These are phyloP conservation scores for Anthophora plumipes DNA, from an alignment of 2,888 invertebrate species.

Conservation along the genomic window DNA sequence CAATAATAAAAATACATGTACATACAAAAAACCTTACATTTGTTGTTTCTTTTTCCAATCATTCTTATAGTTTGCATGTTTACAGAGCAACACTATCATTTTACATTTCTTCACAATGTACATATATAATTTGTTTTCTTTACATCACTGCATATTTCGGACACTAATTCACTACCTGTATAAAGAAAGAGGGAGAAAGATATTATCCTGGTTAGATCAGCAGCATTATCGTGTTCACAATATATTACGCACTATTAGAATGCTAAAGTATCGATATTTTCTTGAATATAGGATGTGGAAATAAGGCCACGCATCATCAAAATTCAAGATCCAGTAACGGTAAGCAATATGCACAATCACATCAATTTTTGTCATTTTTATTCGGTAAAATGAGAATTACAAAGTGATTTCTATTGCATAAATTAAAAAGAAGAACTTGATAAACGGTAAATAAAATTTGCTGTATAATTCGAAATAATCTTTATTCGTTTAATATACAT, in stretches of 20 bases:
- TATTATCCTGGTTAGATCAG: conserved; percentile 49
- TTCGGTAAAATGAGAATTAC: background rate
- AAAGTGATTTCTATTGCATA: background rate
- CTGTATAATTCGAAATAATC: background rate
- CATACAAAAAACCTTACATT: background rate
- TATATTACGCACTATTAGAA: conserved; percentile 40
- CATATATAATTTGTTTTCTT: conserved; percentile 7
- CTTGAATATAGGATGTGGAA: conserved; percentile 77
- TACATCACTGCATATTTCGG: conserved; percentile 31
- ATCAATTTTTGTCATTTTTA: conserved; percentile 7
- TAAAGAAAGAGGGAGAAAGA: conserved; percentile 64
- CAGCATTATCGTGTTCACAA: conserved; percentile 51
- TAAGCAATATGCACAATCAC: conserved; percentile 67
- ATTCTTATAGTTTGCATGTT: conserved; percentile 1
- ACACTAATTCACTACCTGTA: conserved; percentile 21
- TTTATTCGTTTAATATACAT: background rate
- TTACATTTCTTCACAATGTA: background rate
- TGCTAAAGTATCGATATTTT: conserved; percentile 64
- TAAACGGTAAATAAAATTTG: background rate
- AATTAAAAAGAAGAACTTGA: background rate
- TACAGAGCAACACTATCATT: background rate
- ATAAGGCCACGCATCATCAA: conserved; percentile 74
- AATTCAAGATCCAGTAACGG: conserved; percentile 76
- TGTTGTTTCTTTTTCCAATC: background rate
- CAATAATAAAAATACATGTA: background rate